Base-by-base conservation (phyloP, 2,113 vertebrate species). In the Merops nubicus region DNA sequence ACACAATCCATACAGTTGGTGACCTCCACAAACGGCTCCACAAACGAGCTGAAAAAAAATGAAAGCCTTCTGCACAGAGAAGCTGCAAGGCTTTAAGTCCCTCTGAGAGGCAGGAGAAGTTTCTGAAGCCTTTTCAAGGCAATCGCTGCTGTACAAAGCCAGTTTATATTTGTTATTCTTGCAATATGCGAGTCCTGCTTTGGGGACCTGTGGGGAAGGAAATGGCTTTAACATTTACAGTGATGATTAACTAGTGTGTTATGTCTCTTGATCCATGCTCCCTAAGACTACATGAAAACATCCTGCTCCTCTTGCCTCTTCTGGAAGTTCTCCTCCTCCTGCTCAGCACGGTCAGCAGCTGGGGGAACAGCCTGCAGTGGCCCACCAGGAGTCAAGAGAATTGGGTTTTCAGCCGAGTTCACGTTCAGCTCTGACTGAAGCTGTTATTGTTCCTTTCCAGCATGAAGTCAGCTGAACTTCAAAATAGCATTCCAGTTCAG, bases 201-300 rank as follows among this genome's bases (percentile, higher is more conserved):
- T 81, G 48, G 88, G 94, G 82, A 94, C 63, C 75, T 86, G 63
- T n/a, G 51, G 78, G 90, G 92, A 95, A 94, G 93, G 88, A 94
- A 95, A 96, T 91, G 78, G 70, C 78, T 96, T 96, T 96, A 96
- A 80, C 88, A 94, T 95, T 95, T 91, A 53, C 59, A 59, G 88
- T 63, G 89, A 93, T 93, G 88, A 94, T 93, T 95, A 96, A 88
- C 78, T 83, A 73, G 67, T 11, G 4, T 94, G 83, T 92, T 96
- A 70, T 40, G 38, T 82, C 88, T 90, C 88, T 88, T 94, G 85
- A 85, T 96, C 88, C 88, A 14, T 86, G 75, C 59, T 93, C 50
- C 88, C 43, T 85, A 90, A 83, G 63, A 85, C 60, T 79, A 92
- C 87, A 73, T 3, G 50, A 94, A 91, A 96, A 93, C 88, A 91